Percentiles rank a stretch among this genome's conserved stretches.
phyloP scores from a whole-genome alignment of 2,888 invertebrate genomes.

The Agrochola lychnidis region DNA sequence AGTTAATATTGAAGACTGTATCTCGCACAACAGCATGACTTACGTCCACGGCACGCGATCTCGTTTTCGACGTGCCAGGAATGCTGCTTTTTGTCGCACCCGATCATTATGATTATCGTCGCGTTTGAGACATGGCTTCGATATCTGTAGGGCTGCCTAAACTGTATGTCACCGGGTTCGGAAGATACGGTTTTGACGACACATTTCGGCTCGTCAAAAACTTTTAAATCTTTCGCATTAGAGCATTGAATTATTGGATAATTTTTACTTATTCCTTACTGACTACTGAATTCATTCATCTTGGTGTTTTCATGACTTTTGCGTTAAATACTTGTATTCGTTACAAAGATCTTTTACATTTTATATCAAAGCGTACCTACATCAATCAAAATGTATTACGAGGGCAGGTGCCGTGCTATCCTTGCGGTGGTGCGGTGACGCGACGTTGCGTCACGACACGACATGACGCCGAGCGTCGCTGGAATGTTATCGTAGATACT shows the following conservation, averaged over 20 bases:
- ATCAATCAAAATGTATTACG: slow-evolving; percentile 8
- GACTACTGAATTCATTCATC: background rate
- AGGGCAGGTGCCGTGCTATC: slow-evolving; percentile 51
- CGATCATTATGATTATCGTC: slow-evolving; percentile 76
- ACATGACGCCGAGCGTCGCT: slow-evolving; percentile 57
- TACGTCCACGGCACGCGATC: slow-evolving; percentile 77
- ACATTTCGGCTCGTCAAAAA: background rate
- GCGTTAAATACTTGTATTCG: background rate
- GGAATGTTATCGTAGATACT: slow-evolving; percentile 69
- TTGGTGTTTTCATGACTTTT: background rate
- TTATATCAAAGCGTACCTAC: background rate
- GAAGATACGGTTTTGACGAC: no score
- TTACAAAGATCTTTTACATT: background rate
- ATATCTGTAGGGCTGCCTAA: slow-evolving; percentile 64
- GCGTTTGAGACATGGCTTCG: slow-evolving; percentile 70
- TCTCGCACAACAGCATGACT: slow-evolving; percentile 57
- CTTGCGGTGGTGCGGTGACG: slow-evolving; percentile 40
- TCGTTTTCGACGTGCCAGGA: slow-evolving; percentile 75
- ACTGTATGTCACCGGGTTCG: slow-evolving; percentile 15
- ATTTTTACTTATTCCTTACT: background rate
- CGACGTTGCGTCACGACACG: slow-evolving; percentile 72
- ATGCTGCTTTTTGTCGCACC: slow-evolving; percentile 81
- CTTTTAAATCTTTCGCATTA: background rate
- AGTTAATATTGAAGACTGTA: slow-evolving; percentile 56
- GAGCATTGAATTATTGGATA: background rate